phyloP scores from a whole-genome alignment of 2,113 vertebrate species.

The Laticauda laticaudata region DNA sequence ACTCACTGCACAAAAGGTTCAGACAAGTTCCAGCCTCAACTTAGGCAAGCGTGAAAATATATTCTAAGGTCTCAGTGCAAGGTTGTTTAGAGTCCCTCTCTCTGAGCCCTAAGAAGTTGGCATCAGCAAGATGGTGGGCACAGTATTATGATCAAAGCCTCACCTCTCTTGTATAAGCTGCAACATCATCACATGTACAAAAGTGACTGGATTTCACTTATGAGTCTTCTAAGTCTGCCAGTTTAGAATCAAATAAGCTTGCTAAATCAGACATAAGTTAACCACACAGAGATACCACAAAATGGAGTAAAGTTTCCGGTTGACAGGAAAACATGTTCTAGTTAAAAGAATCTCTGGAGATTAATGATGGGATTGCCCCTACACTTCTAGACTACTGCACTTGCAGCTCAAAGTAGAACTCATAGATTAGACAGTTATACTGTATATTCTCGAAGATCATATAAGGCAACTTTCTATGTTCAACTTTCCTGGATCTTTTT shows the following conservation, averaged over 20 bases:
- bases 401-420: background rate
- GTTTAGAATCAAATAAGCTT: background rate
- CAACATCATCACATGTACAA: background rate
- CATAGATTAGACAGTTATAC: background rate
- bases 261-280: background rate
- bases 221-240: background rate
- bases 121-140: background rate
- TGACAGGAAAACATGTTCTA: background rate
- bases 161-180: background rate
- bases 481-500: background rate
- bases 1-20: background rate
- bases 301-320: background rate
- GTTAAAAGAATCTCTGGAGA: background rate
- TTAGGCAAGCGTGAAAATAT: background rate
- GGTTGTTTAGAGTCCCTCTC: background rate
- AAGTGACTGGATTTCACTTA: background rate
- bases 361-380: background rate
- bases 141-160: background rate
- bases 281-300: background rate
- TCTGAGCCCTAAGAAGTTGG: background rate
- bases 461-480: background rate
- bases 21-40: background rate
- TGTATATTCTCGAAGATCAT: background rate
- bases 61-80: background rate
- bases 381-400: background rate